Conservation (phyloP, 2,797 vertebrate species). For the Microchirus variegatus region DNA sequence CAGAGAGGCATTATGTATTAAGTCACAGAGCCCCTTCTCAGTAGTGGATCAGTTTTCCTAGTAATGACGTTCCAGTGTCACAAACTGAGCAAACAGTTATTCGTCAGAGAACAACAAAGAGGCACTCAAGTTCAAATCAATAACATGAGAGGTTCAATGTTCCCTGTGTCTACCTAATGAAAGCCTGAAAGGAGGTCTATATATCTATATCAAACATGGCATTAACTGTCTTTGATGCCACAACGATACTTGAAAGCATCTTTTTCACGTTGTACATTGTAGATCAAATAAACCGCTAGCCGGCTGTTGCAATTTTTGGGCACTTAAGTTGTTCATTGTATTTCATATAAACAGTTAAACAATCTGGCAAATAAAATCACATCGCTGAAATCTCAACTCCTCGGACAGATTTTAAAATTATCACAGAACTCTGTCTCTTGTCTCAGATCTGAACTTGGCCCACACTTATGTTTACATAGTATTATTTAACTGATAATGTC, state of each 20-base stretch:
- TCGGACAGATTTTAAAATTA: background rate
- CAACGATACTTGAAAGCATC: background rate
- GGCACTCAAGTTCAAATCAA: slow-evolving; percentile 18
- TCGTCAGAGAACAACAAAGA: background rate
- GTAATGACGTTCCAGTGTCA: slow-evolving; percentile 6
- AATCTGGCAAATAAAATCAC: no score
- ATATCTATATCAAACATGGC: background rate
- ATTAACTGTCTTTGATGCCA: background rate
- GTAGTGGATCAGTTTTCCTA: background rate
- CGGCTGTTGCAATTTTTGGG: background rate
- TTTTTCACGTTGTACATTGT: background rate
- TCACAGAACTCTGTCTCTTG: background rate
- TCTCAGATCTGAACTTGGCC: background rate
- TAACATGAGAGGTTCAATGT: background rate
- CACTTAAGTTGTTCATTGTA: background rate
- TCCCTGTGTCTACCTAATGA: background rate
- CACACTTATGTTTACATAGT: background rate
- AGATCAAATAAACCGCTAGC: background rate
- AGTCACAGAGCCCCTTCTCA: no score
- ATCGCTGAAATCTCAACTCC: no score
- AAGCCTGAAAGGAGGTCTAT: no score
- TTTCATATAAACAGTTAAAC: background rate
- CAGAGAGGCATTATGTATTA: no score
- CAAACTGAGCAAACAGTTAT: background rate
- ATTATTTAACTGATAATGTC: background rate